Conservation (phyloP, 2,113 vertebrate genomes). For the Propithecus coquereli region DNA sequence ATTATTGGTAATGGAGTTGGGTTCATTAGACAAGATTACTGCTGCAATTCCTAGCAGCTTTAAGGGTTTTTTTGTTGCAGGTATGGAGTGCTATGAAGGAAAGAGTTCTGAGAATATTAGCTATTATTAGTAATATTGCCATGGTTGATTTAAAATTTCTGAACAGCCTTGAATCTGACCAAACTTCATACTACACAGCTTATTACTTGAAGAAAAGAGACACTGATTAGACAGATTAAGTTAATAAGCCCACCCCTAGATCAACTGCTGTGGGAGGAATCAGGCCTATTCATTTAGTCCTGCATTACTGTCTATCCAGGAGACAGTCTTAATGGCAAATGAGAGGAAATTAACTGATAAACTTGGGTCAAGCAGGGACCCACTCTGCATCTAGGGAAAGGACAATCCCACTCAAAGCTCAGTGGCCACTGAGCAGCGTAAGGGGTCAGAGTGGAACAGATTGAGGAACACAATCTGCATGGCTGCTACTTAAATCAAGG, state of each 20-base stretch:
- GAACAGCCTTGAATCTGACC: background rate
- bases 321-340: background rate
- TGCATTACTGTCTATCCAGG: background rate
- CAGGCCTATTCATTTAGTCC: background rate
- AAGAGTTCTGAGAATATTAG: background rate
- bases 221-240: background rate
- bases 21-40: background rate
- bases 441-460: fast-evolving
- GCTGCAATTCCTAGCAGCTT: background rate
- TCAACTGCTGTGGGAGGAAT: background rate
- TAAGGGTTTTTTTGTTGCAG: background rate
- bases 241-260: background rate
- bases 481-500: background rate
- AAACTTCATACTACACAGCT: background rate
- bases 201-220: background rate
- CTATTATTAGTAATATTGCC: background rate
- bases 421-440: background rate
- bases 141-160: background rate
- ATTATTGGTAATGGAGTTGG: background rate
- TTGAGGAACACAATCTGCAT: background rate
- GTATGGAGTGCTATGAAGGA: background rate
- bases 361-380: background rate
- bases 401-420: background rate
- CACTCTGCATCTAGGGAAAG: background rate
- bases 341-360: background rate